Evolutionary conservation across 2,113 vertebrate genomes (phyloP), one percentile per base, ranked within the genome.

Genomic region (Cyphomyrus plagiostoma): DNA sequence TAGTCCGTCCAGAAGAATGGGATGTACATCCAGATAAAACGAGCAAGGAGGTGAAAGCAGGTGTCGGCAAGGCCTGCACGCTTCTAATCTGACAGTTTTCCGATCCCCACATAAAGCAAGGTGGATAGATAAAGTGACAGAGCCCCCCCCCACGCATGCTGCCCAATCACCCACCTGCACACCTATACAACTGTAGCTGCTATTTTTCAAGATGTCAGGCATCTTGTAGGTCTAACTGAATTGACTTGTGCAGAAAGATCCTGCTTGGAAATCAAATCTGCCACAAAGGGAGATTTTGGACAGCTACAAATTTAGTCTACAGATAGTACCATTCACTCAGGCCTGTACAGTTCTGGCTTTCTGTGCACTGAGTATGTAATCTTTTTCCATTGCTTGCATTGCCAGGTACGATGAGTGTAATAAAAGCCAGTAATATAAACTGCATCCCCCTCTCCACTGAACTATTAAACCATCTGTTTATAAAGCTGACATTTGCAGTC

Each of bases 41-140:
- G 87, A 23, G 53, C 2, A 19, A 53, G 53, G 56, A 58, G 30
- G 53, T 21, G 10, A 46, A 21, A 42, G 42, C 56, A 15, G 56
- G 56, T 66, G 56, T 88, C 87, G 17, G 53, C 23, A 11, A 46
- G 21, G 87, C 56, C 52, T 66, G 87, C 9, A 2, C 53, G 19
- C 45, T 88, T 88, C 87, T 30, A 45, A 58, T 50, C 35, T 88
- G 86, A 88, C 86, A 46, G 56, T 19, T 45, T 88, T 53, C 50
- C 17, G 30, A 50, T 87, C 50, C 17, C 4, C 52, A 58, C 30
- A 21, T 46, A 62, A 66, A 62, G 15, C 19, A 88, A 66, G 39
- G 53, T 45, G 53, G 39, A 62, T 88, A 35, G 86, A 35, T 58
- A 45, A 88, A 88, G 35, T 62, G 21, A 45, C 52, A 39, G 52